phyloP scores from a whole-genome alignment of 2,113 vertebrate species.

The Peromyscus californicus region DNA sequence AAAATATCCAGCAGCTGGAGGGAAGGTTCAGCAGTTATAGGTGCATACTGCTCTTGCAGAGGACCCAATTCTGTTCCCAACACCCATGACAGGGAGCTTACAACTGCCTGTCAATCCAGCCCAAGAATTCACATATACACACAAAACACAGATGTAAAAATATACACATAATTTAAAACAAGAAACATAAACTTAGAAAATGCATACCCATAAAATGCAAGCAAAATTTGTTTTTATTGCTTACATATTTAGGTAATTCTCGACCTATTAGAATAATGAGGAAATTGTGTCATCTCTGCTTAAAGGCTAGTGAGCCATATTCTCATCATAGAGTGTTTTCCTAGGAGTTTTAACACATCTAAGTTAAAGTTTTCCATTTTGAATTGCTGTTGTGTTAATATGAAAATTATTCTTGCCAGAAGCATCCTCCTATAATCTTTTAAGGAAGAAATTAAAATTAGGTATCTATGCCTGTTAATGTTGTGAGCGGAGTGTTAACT shows the following conservation, averaged over 20 bases:
- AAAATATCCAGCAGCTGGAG: not conserved
- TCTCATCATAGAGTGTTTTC: constrained; percentile 36
- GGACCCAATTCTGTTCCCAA: not conserved
- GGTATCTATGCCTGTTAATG: constrained; percentile 79
- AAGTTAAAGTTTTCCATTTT: constrained; percentile 71
- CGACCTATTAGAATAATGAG: not conserved
- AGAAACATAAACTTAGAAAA: not conserved
- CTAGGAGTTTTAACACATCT: constrained; percentile 62
- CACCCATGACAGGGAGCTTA: too few relatives aligned
- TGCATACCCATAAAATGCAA: not conserved
- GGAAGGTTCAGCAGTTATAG: not conserved
- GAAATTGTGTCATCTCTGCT: not conserved
- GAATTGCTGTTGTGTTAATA: constrained; percentile 74
- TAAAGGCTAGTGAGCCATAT: constrained; percentile 15
- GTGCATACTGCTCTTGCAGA: not conserved
- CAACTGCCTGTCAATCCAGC: too few relatives aligned
- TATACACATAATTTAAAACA: not conserved
- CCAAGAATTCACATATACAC: too few relatives aligned
- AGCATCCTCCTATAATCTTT: constrained; percentile 79
- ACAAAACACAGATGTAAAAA: not conserved
- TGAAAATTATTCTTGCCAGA: constrained; percentile 82
- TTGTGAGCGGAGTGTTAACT: constrained; percentile 81
- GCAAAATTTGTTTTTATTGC: not conserved
- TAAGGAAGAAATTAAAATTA: constrained; percentile 85
- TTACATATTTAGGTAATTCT: not conserved